Base-by-base conservation (phyloP, 2,797 vertebrate species). In the Erethizon dorsatum region DNA sequence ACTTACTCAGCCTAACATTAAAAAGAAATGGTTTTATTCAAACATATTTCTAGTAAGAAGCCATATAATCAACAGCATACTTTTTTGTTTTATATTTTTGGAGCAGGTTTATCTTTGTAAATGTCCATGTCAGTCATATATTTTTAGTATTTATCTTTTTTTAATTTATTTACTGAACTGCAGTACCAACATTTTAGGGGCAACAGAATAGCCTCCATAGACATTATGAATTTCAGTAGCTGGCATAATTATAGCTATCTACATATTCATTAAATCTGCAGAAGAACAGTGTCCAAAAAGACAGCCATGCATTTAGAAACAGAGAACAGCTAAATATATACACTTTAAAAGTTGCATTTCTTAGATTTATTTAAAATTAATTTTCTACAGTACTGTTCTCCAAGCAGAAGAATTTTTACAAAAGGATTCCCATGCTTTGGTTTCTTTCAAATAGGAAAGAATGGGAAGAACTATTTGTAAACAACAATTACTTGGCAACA, bases 401-500 rank as follows among this genome's bases (percentile, higher is more conserved):
- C 96, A 98, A 98, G 98, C 97, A 98, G 96, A 96, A 96, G 96
- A 97, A 96, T 94, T 95, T 96, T 98, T 97, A 95, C 95, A 97
- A 97, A 95, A 97, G 97, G 98, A 97, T 97, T 95, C 94, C 97
- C 78, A 82, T 97, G 97, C 95, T 96, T 97, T 98, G 97, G 97
- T 97, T 99, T 99, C 98, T 98, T 99, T 98, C 98, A 97, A 79
- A 78, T 98, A 99, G 98, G 98, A 99, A 99, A 99, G 99, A 99
- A 99, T 99, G 99, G 99, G 99, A 99, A 99, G 99, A 99, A 99
- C 99, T 99, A 99, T 99, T 99, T 99, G 99, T 99, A 99, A 99
- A 99, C 99, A 99, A 99, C 99, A 99, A 99, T 99, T 99, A 99
- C 99, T 99, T 99, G 99, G 99, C 99, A 99, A 98, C 99, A 99